Evolutionary conservation across 1,140 invertebrate species (phyloP), one percentile per base, ranked within the genome.

Genomic region (Magallana angulata): DNA sequence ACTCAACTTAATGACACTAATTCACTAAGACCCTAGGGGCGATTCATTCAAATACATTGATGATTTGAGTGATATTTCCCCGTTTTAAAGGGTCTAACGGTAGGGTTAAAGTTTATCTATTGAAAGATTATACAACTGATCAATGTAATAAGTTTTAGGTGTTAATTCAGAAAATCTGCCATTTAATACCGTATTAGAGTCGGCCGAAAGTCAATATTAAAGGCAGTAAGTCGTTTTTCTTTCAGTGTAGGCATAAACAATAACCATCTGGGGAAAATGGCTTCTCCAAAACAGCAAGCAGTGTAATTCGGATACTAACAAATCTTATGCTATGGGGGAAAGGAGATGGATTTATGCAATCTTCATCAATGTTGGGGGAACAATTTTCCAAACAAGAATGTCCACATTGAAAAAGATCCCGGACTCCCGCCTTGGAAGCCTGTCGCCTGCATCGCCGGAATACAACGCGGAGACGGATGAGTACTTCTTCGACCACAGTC

Each of bases 361-460:
- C 56, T 81, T 89, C 18, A 89, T 91, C 30, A 86, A 87, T 57
- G 85, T 87, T 57, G 85, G 85, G 6, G 85, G 85, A 82, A 82
- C 80, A 56, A 82, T 82, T 57, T 87, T 87, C 60, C 64, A 87
- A 82, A 87, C 85, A 83, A 87, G 57, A 58, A 64, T 82, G 30
- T 59, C 59, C 3, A 87, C 85, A 18, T 83, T 87, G 48, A 57
- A 64, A 64, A 60, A 82, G 6, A 62, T 82, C 56, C 85, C 85
- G 7, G 80, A 87, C 14, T 82, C 85, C 18, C 60, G 80, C 24
- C 58, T 87, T 5, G 76, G 64, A 30, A 56, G 30, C 5, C n/a
- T 82, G 7, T 62, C 58, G n/a, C 59, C 76, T 4, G 56, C 80
- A 16, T 82, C 76, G 7, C 80, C 59, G 9, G 59, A 82, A n/a